Evolutionary conservation across 2,888 invertebrate species (phyloP).

Genomic region (Chymomyza fuscimana): DNA sequence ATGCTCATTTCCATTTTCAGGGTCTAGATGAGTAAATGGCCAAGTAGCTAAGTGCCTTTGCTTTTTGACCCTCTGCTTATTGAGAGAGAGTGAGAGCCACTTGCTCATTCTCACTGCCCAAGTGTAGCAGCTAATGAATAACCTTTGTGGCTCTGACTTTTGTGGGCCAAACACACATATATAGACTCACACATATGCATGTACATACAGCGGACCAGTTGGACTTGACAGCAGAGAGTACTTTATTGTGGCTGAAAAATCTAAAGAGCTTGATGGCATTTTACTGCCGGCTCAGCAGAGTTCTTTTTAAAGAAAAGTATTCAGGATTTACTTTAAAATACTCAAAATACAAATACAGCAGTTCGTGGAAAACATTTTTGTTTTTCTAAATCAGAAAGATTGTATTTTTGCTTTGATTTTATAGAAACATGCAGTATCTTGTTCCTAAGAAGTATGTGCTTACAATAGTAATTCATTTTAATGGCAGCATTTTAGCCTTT

Average conservation of each 20-base stretch:
- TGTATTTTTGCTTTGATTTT: too few species aligned
- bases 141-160: constrained; percentile 24
- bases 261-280: neutral
- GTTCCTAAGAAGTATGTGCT: too few species aligned
- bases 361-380: too few species aligned
- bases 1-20: constrained; percentile 9
- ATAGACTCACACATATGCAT: neutral
- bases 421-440: too few species aligned
- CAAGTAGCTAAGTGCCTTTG: neutral
- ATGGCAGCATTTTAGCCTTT: too few species aligned
- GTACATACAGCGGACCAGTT: neutral
- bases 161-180: constrained; percentile 2
- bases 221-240: neutral
- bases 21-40: neutral
- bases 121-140: constrained; percentile 31
- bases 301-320: neutral
- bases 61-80: neutral
- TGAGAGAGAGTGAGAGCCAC: neutral
- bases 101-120: neutral
- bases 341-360: too few species aligned
- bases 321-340: too few species aligned
- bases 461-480: too few species aligned
- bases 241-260: neutral
- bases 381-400: too few species aligned
- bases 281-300: neutral